These are phyloP conservation scores for Xerus rutilus DNA, from an alignment of 2,797 vertebrate species.

Conservation along the genomic window DNA sequence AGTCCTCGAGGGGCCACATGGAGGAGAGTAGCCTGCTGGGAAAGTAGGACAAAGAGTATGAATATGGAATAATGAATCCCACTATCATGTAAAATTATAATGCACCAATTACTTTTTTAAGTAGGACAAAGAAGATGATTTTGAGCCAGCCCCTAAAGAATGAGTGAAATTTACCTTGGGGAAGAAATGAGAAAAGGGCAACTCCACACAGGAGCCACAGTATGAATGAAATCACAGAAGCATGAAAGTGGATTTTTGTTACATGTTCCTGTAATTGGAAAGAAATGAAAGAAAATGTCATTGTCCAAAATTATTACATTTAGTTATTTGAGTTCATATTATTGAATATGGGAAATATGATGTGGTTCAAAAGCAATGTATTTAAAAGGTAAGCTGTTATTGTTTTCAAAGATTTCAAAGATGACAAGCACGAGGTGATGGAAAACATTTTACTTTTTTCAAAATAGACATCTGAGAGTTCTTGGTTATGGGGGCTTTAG, in stretches of 20 bases:
- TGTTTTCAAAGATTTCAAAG: slow-evolving; percentile 28
- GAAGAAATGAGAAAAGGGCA: not conserved
- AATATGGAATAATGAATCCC: not conserved
- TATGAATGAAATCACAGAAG: not conserved
- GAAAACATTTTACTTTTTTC: not conserved
- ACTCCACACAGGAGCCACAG: not conserved
- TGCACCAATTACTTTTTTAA: not conserved
- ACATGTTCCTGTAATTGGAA: not conserved
- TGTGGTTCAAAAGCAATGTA: not conserved
- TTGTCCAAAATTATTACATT: not conserved
- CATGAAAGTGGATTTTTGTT: not conserved
- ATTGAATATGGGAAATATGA: not conserved
- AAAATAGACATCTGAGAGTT: not conserved
- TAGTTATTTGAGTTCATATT: not conserved
- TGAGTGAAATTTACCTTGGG: slow-evolving; percentile 16
- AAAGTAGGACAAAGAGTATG: not conserved
- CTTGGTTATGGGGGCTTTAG: not conserved
- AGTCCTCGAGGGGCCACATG: not conserved
- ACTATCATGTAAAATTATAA: too few relatives aligned
- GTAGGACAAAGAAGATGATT: not conserved
- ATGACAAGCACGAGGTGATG: not conserved
- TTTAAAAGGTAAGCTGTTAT: not conserved
- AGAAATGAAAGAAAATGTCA: slow-evolving; percentile 11
- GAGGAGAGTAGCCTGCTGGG: not conserved
- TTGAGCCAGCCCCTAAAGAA: not conserved